These are phyloP conservation scores for Eriocheir sinensis DNA, from an alignment of 1,140 invertebrate genomes.

Conservation along the genomic window DNA sequence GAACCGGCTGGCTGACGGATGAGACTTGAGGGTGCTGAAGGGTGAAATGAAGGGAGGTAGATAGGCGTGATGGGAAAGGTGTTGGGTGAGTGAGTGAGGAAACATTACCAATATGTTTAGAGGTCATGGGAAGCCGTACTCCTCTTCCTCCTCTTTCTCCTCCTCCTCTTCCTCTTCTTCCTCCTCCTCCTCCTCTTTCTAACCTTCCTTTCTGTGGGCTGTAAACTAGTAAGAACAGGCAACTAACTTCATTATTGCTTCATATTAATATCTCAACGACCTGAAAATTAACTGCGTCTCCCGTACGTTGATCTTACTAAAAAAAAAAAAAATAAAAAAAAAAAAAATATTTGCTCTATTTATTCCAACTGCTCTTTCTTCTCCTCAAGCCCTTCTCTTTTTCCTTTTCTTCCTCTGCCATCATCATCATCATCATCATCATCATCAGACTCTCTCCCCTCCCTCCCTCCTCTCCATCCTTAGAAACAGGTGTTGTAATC, in stretches of 20 bases:
- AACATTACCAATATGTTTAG: not conserved
- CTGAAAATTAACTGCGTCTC: no score
- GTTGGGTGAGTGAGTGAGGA: not conserved
- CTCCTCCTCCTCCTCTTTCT: not conserved
- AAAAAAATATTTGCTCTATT: not conserved
- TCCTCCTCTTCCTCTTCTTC: not conserved
- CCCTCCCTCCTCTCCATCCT: not conserved
- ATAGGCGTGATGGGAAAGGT: not conserved
- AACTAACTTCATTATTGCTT: not conserved
- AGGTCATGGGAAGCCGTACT: not conserved
- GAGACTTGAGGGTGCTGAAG: no score
- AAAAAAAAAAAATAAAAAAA: no score
- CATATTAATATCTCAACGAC: not conserved
- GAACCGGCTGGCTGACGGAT: no score
- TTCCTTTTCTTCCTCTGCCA: not conserved
- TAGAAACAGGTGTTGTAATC: not conserved
- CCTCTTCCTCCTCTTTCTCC: not conserved
- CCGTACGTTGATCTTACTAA: no score
- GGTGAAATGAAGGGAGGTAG: not conserved
- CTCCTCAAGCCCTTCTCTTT: not conserved
- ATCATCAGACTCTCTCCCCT: not conserved
- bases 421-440: not conserved
- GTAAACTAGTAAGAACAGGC: not conserved
- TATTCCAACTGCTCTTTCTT: not conserved
- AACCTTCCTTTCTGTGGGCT: not conserved